A percentile compares a stretch with the other conserved stretches of the same genome.
phyloP scores from a whole-genome alignment of 2,113 vertebrate genomes.

The Anolis carolinensis region DNA sequence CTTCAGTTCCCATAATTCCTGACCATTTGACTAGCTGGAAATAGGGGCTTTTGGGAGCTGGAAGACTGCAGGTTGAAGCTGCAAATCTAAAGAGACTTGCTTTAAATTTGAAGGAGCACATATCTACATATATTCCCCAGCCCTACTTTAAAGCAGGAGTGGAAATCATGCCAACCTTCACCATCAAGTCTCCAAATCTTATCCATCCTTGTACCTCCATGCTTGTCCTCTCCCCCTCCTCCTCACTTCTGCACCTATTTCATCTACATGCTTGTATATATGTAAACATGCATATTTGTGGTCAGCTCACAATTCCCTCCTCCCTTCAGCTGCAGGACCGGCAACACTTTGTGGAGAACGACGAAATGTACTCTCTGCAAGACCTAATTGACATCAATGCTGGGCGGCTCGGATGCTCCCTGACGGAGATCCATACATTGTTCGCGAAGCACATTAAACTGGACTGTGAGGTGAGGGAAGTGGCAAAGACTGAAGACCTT shows the following conservation, averaged over 20 bases:
- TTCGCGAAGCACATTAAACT: slow-evolving; percentile 99
- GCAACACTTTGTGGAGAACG: slow-evolving; percentile 98
- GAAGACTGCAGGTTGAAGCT: no score
- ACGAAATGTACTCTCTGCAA: slow-evolving; percentile 98
- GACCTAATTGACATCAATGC: slow-evolving; percentile 91
- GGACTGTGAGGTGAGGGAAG: slow-evolving; percentile 90
- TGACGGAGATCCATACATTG: slow-evolving; percentile 94
- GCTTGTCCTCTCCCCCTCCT: neutral
- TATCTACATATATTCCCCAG: no score
- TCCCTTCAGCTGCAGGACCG: slow-evolving; percentile 89
- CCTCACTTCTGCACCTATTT: neutral
- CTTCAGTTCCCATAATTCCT: no score
- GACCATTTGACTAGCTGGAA: no score
- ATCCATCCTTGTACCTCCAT: neutral
- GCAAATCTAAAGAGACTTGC: no score
- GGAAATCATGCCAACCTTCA: no score
- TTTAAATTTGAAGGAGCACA: no score
- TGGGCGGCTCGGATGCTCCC: slow-evolving; percentile 90
- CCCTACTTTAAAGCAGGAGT: no score
- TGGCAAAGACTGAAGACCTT: no score
- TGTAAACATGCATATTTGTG: neutral
- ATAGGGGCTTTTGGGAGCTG: no score
- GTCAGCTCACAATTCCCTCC: rapidly evolving
- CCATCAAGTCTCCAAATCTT: no score
- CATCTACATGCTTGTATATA: no score